Evolutionary conservation across 2,113 vertebrate genomes (phyloP).

Genomic region (Pseudorhombus dupliciocellatus): DNA sequence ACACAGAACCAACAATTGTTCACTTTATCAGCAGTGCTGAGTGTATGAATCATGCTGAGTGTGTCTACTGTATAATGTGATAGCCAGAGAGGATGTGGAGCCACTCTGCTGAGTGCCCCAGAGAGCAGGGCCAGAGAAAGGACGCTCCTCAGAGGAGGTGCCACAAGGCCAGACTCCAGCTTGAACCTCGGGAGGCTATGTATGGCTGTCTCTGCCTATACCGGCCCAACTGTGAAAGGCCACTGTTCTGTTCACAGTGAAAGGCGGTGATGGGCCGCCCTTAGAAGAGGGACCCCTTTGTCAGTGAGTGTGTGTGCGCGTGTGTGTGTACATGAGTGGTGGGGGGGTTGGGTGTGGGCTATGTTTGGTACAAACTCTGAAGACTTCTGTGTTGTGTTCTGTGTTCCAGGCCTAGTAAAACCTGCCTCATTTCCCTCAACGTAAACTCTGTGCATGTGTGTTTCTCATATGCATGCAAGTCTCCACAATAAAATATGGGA

Average conservation of each 20-base stretch:
- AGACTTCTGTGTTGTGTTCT: slow-evolving; percentile 67
- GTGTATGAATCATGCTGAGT: slow-evolving; percentile 63
- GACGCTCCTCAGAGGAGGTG: slow-evolving; percentile 62
- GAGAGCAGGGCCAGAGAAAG: slow-evolving; percentile 65
- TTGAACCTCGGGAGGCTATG: slow-evolving; percentile 68
- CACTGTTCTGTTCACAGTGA: slow-evolving; percentile 79
- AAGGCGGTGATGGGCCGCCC: slow-evolving; percentile 77
- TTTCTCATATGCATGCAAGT: background rate
- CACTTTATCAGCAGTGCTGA: slow-evolving; percentile 43
- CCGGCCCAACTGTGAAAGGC: slow-evolving; percentile 74
- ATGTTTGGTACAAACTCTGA: slow-evolving; percentile 69
- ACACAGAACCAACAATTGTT: slow-evolving; percentile 52
- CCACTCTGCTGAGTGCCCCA: slow-evolving; percentile 52
- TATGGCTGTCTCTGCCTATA: slow-evolving; percentile 69
- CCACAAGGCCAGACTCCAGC: slow-evolving; percentile 61
- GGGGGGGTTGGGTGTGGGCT: slow-evolving; percentile 28
- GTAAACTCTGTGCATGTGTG: slow-evolving; percentile 10
- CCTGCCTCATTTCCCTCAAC: slow-evolving; percentile 41
- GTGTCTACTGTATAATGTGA: slow-evolving; percentile 67
- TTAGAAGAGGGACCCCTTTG: slow-evolving; percentile 79
- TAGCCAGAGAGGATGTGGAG: slow-evolving; percentile 64
- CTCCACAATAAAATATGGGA: background rate
- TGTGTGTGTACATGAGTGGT: slow-evolving; percentile 41
- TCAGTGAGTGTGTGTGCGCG: slow-evolving; percentile 53
- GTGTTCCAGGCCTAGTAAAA: slow-evolving; percentile 51